Evolutionary conservation across 2,797 vertebrate genomes (phyloP), one percentile per base, ranked within the genome.

Genomic region (Okamejei kenojei): DNA sequence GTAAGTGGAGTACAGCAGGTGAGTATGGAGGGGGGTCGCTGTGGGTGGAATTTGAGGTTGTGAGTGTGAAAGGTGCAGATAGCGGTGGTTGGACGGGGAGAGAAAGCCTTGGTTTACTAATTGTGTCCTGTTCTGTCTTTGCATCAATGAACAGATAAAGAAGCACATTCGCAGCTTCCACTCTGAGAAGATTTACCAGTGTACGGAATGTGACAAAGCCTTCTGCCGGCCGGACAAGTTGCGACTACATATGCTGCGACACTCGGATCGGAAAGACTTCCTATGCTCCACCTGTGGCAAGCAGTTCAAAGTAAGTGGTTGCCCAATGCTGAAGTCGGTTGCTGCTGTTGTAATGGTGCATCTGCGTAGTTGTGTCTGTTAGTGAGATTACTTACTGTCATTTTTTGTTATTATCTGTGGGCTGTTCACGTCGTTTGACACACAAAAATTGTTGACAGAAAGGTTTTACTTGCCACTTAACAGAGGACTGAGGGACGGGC

Each of bases 141-240:
- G 29, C 4, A 86, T 17, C 21, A 54, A 91, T 91, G 90, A 58
- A 88, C 86, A 99, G 99, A 97, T 99, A 93, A 99, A 99, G 96
- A 99, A 99, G 90, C 99, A 99, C 0, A 98, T 99, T 19, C 98
- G 99, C 93, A 99, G 98, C 94, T 99, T 99, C 96, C 99, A 99
- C 93, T 99, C 98, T 0, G 98, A 99, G 94, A 99, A 99, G 96
- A 97, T 98, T 90, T 99, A 99, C 95, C 98, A 98, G 95, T 99
- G 99, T 11, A 96, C 97, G 0, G 97, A 99, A 94, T 99, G 99
- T 1, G 99, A 99, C 94, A 99, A 99, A 95, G 98, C 98, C 58
- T 99, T 99, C 96, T 99, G 98, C 93, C 96, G 99, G 0, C 99
- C 99, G 0, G 99, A 99, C 96, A 99, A 99, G 94, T 97, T 99